phyloP scores from a whole-genome alignment of 2,888 invertebrate genomes.

The Lymantria dispar region DNA sequence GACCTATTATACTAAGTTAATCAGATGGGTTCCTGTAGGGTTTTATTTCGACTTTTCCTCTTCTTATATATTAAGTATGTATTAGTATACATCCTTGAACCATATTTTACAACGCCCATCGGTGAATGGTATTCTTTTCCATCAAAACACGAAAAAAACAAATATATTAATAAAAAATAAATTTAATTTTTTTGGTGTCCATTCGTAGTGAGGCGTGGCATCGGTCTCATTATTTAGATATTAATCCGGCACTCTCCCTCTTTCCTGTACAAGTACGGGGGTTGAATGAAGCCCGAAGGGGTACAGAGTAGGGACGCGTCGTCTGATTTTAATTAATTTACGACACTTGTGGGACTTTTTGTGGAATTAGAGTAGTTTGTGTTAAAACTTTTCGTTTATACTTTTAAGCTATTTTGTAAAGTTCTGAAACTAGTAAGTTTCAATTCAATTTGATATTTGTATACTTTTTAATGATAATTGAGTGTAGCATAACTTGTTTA shows the following conservation, averaged over 20 bases:
- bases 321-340: slow-evolving; percentile 62
- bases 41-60: too few species aligned
- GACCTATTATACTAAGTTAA: too few species aligned
- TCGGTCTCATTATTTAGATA: slow-evolving; percentile 79
- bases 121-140: too few species aligned
- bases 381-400: not conserved
- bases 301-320: slow-evolving; percentile 16
- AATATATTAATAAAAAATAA: not conserved
- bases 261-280: slow-evolving; percentile 14
- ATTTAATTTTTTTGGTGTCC: slow-evolving; percentile 41
- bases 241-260: slow-evolving; percentile 70
- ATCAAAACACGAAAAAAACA: too few species aligned
- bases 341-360: slow-evolving; percentile 46
- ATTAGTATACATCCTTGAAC: too few species aligned
- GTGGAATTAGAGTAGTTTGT: slow-evolving; percentile 18
- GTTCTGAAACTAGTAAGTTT: not conserved
- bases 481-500: too few species aligned
- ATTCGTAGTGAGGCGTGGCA: slow-evolving; percentile 62
- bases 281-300: slow-evolving; percentile 4
- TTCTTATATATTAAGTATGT: too few species aligned
- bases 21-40: too few species aligned
- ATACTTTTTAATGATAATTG: too few species aligned
- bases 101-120: too few species aligned
- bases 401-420: not conserved
- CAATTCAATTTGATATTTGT: not conserved